phyloP scores from a whole-genome alignment of 1,140 invertebrate species.

The Nephotettix cincticeps region DNA sequence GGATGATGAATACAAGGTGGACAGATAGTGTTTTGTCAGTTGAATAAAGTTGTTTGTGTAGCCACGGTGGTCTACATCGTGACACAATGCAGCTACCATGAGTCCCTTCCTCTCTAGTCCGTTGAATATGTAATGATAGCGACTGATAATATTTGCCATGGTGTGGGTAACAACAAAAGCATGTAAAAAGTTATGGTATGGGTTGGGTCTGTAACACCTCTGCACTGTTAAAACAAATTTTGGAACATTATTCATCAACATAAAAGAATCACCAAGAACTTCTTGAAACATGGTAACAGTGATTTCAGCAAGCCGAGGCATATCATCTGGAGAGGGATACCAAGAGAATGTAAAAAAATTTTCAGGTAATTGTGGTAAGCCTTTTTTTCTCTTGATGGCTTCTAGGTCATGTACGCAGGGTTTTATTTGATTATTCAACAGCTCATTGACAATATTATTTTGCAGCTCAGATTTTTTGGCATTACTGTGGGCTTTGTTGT shows the following conservation, averaged over 20 bases:
- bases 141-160: conserved; percentile 54
- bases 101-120: conserved; percentile 53
- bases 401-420: conserved; percentile 6
- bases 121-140: conserved; percentile 51
- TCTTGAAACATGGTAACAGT: conserved; percentile 17
- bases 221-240: conserved; percentile 52
- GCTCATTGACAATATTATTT: background rate
- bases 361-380: background rate
- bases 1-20: conserved; percentile 53
- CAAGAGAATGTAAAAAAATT: conserved; percentile 25
- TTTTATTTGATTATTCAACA: background rate
- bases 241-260: conserved; percentile 32
- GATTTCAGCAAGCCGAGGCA: conserved; percentile 11
- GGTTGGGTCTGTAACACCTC: conserved; percentile 52
- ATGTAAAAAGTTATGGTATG: conserved; percentile 60
- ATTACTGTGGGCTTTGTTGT: background rate
- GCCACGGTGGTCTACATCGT: conserved; percentile 59
- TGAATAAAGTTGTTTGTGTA: conserved; percentile 58
- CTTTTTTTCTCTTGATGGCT: background rate
- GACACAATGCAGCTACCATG: conserved; percentile 54
- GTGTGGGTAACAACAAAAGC: conserved; percentile 58
- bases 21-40: conserved; percentile 50
- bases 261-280: conserved; percentile 19
- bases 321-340: conserved; percentile 27
- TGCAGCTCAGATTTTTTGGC: background rate